Evolutionary conservation across 64 coral and sea anemone genomes (phyloP).

Genomic region (Pocillopora damicornis): DNA sequence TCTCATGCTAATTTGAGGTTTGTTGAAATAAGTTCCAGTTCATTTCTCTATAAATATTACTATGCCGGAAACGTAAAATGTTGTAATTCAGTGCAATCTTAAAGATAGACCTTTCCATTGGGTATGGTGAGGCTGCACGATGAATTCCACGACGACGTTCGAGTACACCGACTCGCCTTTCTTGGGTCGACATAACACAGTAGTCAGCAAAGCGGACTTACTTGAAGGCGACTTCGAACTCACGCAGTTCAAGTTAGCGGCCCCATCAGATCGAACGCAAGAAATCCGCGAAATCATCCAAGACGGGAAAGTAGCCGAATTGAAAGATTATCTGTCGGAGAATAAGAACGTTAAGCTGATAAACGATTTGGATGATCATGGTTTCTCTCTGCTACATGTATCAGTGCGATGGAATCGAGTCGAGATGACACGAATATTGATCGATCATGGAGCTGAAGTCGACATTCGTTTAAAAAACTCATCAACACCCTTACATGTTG

Average conservation of each 20-base stretch:
- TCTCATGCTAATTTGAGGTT: no score
- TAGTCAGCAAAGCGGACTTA: background rate
- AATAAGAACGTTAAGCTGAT: slow-evolving; percentile 12
- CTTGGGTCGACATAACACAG: background rate
- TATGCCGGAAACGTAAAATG: no score
- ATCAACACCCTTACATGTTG: slow-evolving; percentile 74
- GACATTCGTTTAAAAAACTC: slow-evolving; percentile 31
- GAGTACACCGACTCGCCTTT: slow-evolving; percentile 20
- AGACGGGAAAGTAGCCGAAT: slow-evolving; percentile 10
- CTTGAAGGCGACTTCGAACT: slow-evolving; percentile 7
- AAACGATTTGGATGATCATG: slow-evolving; percentile 35
- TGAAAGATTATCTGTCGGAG: slow-evolving; percentile 5
- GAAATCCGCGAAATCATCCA: slow-evolving; percentile 13
- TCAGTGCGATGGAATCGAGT: slow-evolving; percentile 52
- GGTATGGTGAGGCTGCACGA: background rate
- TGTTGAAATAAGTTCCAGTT: no score
- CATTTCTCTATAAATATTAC: no score
- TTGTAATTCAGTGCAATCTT: no score
- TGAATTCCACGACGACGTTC: background rate
- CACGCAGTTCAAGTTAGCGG: background rate
- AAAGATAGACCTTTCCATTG: no score
- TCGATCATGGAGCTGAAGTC: slow-evolving; percentile 66
- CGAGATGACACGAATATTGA: slow-evolving; percentile 43
- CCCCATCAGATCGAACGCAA: background rate
- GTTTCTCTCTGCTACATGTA: slow-evolving; percentile 34